A percentile compares a stretch with the other conserved stretches of the same genome.
These are phyloP conservation scores for Myiotriccus ornatus DNA, from an alignment of 2,797 vertebrate species.

Conservation along the genomic window DNA sequence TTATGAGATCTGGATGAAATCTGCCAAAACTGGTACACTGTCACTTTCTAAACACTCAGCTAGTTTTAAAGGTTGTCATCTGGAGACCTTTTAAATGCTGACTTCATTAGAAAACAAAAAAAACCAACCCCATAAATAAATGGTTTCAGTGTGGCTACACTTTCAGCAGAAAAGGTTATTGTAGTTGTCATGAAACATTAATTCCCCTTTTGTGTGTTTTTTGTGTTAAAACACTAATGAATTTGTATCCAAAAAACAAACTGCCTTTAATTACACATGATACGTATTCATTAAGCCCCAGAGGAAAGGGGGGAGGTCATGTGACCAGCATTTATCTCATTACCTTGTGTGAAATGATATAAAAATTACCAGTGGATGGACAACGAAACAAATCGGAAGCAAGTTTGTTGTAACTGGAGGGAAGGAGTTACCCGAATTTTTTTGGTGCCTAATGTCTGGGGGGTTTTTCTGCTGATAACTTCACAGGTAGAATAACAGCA, in stretches of 20 bases:
- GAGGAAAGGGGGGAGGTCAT: not conserved
- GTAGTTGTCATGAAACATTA: constrained; percentile 29
- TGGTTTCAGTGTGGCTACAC: not conserved
- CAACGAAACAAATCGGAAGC: not conserved
- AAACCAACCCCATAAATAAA: not conserved
- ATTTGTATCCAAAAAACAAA: constrained; percentile 3
- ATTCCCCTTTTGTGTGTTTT: constrained; percentile 15
- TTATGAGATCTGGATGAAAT: not conserved
- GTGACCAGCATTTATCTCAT: not conserved
- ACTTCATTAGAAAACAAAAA: not conserved
- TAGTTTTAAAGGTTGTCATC: not conserved
- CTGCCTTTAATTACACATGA: not conserved
- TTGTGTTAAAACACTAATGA: constrained; percentile 14
- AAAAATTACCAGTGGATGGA: not conserved
- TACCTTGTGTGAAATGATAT: not conserved
- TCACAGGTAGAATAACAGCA: accelerated
- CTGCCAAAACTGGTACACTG: not conserved
- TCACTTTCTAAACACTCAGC: not conserved
- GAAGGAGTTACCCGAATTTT: not conserved
- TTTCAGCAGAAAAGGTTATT: not conserved
- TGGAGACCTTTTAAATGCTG: not conserved
- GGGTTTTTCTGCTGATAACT: not conserved
- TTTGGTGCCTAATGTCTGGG: not conserved
- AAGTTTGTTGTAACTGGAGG: not conserved
- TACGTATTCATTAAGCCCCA: not conserved